Conservation (phyloP, 2,888 invertebrate species). For the Campaea margaritaria region DNA sequence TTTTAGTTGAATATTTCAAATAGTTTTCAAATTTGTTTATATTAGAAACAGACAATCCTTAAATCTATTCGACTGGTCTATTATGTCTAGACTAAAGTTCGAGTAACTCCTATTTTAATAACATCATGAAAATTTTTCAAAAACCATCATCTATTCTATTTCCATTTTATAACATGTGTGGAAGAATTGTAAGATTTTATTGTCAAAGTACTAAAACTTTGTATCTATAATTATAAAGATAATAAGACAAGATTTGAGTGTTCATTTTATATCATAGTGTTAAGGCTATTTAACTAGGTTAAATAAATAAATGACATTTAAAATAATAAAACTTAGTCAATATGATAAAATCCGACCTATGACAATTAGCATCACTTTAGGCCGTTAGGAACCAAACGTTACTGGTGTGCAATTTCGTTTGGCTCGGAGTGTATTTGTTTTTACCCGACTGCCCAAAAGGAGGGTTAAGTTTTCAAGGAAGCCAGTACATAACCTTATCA, state of each 20-base stretch:
- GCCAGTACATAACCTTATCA: conserved; percentile 37
- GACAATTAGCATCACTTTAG: conserved; percentile 21
- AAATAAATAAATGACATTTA: conserved; percentile 22
- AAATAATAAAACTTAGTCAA: conserved; percentile 10
- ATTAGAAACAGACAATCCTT: conserved; percentile 15
- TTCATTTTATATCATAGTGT: conserved; percentile 2
- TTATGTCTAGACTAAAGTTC: conserved; percentile 24
- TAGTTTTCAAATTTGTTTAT: conserved; percentile 7
- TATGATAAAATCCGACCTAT: conserved; percentile 18
- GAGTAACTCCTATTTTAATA: conserved; percentile 24
- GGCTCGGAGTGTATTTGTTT: conserved; percentile 29
- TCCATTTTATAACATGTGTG: conserved; percentile 17
- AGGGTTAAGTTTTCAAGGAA: too few relatives aligned
- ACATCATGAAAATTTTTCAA: conserved; percentile 39
- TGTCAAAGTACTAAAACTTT: conserved; percentile 39
- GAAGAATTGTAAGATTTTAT: conserved; percentile 33
- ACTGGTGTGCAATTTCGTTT: conserved; percentile 22
- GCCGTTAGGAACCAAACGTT: conserved; percentile 18
- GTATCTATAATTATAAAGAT: conserved; percentile 5
- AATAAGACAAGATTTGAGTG: conserved; percentile 7
- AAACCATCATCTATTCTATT: conserved; percentile 32
- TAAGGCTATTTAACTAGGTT: conserved; percentile 15
- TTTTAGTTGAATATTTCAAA: conserved; percentile 2
- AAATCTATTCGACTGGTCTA: conserved; percentile 29
- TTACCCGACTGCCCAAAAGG: too few relatives aligned